phyloP scores from a whole-genome alignment of 2,797 vertebrate genomes.

The Acropternis orthonyx region DNA sequence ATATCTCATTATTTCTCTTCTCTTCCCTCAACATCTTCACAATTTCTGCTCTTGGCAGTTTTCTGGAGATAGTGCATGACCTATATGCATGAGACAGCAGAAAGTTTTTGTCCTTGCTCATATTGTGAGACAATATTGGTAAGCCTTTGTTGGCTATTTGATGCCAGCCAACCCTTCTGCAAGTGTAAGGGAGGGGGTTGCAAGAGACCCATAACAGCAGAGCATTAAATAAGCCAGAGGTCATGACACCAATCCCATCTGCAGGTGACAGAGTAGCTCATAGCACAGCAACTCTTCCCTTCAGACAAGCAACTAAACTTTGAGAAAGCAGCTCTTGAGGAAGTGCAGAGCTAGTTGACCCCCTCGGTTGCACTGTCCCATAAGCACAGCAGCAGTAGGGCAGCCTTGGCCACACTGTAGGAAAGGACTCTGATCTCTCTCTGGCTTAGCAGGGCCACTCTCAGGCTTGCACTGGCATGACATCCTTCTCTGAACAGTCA shows the following conservation, averaged over 20 bases:
- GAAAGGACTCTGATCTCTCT: background rate
- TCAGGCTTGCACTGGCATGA: too few relatives aligned
- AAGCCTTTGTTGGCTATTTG: background rate
- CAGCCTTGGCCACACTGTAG: rapidly evolving
- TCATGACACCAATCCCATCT: rapidly evolving
- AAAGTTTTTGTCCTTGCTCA: background rate
- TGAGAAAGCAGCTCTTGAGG: background rate
- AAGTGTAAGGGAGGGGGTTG: background rate
- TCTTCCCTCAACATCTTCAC: background rate
- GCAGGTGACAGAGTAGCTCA: background rate
- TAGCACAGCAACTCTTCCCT: background rate
- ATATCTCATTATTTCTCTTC: background rate
- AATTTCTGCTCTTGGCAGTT: background rate
- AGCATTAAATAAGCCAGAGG: background rate
- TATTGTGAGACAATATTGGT: background rate
- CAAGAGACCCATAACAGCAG: background rate
- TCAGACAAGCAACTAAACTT: background rate
- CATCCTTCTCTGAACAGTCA: background rate
- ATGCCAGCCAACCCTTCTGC: background rate
- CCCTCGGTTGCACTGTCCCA: background rate
- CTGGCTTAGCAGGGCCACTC: background rate
- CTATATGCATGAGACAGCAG: background rate
- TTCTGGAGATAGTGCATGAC: background rate
- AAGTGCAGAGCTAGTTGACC: background rate
- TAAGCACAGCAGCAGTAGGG: too few relatives aligned